phyloP scores from a whole-genome alignment of 2,797 vertebrate genomes.

The Sparus aurata region DNA sequence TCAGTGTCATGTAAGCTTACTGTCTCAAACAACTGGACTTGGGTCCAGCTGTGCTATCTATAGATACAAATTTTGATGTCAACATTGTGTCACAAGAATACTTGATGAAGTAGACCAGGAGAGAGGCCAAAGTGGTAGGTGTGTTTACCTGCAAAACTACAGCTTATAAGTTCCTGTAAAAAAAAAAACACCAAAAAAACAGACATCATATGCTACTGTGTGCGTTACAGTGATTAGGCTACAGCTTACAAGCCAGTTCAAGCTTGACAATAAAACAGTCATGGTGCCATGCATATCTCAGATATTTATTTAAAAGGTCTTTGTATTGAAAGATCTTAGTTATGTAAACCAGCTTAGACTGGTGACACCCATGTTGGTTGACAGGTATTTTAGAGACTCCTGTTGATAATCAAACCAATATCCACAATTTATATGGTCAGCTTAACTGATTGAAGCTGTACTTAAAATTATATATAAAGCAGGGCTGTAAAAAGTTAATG shows the following conservation, averaged over 20 bases:
- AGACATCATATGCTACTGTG: too few species aligned
- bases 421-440: not conserved
- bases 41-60: not conserved
- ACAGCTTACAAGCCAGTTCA: not conserved
- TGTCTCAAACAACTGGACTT: not conserved
- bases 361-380: too few species aligned
- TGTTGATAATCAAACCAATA: not conserved
- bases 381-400: too few species aligned
- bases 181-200: too few species aligned
- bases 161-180: too few species aligned
- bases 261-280: not conserved
- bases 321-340: not conserved
- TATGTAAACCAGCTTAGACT: not conserved
- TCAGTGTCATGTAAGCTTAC: not conserved
- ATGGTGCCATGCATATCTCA: not conserved
- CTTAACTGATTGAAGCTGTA: not conserved
- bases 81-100: not conserved
- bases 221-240: not conserved
- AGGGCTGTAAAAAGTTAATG: too few species aligned
- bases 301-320: not conserved
- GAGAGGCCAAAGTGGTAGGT: not conserved
- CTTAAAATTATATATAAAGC: not conserved
- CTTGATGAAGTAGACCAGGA: not conserved
- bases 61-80: too few species aligned
- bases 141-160: too few species aligned